phyloP scores from a whole-genome alignment of 2,888 invertebrate species.

The Heterodera filipjevi region DNA sequence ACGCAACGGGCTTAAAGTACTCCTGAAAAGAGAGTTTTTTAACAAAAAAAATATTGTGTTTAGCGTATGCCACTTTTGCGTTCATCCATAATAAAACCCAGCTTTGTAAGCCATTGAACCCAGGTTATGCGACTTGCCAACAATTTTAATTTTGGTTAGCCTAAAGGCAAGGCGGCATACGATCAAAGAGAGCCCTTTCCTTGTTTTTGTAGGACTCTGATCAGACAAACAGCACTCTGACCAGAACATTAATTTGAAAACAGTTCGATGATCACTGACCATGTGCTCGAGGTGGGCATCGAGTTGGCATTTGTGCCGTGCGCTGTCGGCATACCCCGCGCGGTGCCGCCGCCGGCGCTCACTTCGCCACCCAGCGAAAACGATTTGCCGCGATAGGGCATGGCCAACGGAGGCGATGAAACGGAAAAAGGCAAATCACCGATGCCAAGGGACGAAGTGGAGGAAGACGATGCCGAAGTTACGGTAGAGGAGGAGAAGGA shows the following conservation, averaged over 20 bases:
- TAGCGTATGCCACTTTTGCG: not conserved
- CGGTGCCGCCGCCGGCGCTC: not conserved
- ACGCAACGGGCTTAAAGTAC: conserved; percentile 9
- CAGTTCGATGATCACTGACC: not conserved
- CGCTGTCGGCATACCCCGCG: not conserved
- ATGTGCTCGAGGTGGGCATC: not conserved
- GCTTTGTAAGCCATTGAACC: no score
- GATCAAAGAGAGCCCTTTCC: no score
- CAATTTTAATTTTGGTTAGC: no score
- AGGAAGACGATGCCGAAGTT: not conserved
- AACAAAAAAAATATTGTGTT: not conserved
- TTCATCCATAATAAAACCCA: not conserved
- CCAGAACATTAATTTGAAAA: not conserved
- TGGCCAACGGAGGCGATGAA: not conserved
- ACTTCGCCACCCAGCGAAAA: not conserved
- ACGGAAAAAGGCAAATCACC: not conserved
- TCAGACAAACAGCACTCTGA: not conserved
- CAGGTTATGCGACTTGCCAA: no score
- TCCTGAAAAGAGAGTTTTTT: not conserved
- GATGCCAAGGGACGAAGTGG: conserved; percentile 4
- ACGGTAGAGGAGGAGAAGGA: not conserved
- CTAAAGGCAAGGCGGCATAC: no score
- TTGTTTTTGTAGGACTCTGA: not conserved
- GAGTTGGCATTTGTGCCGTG: not conserved
- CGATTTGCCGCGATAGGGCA: not conserved